Conservation (phyloP, 2,113 vertebrate genomes). For the Seriola aureovittata region DNA sequence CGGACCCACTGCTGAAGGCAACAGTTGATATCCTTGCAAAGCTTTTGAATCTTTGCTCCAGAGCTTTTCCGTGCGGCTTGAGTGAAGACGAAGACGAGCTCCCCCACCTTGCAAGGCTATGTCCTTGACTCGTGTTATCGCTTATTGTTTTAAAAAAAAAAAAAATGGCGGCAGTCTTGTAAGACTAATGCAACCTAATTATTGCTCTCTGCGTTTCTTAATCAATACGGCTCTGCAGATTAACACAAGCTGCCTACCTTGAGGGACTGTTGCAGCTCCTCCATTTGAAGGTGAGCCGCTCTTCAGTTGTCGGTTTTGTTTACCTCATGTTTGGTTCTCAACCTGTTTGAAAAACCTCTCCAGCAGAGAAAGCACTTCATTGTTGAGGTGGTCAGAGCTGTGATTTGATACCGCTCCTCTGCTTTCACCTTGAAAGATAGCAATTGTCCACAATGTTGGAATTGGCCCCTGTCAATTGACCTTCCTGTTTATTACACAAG, state of each 20-base stretch:
- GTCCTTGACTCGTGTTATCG: slow-evolving; percentile 59
- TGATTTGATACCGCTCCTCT: slow-evolving; percentile 45
- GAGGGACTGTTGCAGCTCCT: slow-evolving; percentile 22
- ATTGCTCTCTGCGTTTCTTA: slow-evolving; percentile 39
- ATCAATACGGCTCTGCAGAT: slow-evolving; percentile 5
- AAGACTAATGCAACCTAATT: slow-evolving; percentile 36
- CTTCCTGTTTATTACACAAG: slow-evolving; percentile 38
- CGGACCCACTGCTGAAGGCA: slow-evolving; percentile 48
- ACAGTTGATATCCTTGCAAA: slow-evolving; percentile 54
- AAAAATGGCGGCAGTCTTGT: slow-evolving; percentile 34
- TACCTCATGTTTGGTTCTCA: slow-evolving; percentile 43
- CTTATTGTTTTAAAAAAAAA: slow-evolving; percentile 57
- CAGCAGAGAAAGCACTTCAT: slow-evolving; percentile 2
- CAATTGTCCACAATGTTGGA: slow-evolving; percentile 38
- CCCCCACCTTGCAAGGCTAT: slow-evolving; percentile 25
- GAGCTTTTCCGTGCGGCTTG: slow-evolving; percentile 45
- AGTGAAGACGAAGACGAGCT: slow-evolving; percentile 51
- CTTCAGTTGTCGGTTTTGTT: slow-evolving; percentile 46
- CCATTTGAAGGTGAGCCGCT: slow-evolving; percentile 21
- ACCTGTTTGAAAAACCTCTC: slow-evolving; percentile 40
- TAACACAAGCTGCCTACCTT: slow-evolving; percentile 17
- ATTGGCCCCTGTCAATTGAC: slow-evolving; percentile 35
- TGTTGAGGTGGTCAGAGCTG: slow-evolving; percentile 37
- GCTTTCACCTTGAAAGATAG: slow-evolving; percentile 29
- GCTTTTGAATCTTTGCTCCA: slow-evolving; percentile 66